phyloP scores from a whole-genome alignment of 2,797 vertebrate species.

The Protonibea diacanthus region DNA sequence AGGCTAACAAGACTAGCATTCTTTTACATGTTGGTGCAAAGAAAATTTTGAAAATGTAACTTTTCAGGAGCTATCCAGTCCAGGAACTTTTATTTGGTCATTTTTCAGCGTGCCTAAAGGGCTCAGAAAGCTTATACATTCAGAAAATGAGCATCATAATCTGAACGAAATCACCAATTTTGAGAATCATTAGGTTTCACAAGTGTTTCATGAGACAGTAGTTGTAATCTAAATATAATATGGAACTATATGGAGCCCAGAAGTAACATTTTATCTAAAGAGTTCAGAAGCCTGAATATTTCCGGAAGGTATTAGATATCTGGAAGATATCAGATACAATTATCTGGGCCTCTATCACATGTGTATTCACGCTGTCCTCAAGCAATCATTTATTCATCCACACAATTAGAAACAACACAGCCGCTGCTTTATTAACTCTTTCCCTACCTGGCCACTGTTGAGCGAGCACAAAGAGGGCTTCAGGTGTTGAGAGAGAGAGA shows the following conservation, averaged over 20 bases:
- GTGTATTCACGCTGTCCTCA: constrained; percentile 64
- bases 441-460: constrained; percentile 69
- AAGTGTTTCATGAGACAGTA: background rate
- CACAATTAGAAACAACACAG: constrained; percentile 73
- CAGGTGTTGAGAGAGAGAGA: constrained; percentile 64
- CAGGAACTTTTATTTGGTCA: no score
- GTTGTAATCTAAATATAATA: constrained; percentile 22
- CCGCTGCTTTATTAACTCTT: constrained; percentile 71
- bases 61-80: no score
- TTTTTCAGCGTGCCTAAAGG: no score
- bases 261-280: constrained; percentile 1
- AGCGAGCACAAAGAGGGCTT: constrained; percentile 70
- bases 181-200: background rate
- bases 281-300: constrained; percentile 9
- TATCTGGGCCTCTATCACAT: constrained; percentile 44
- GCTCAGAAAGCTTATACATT: background rate
- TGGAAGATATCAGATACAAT: constrained; percentile 47
- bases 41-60: no score
- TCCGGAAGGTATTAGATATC: constrained; percentile 30
- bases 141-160: background rate
- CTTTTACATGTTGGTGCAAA: no score
- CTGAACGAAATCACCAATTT: background rate
- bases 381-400: constrained; percentile 72
- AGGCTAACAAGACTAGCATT: no score
- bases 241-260: background rate